Percentiles rank a stretch among this genome's conserved stretches.
phyloP scores from a whole-genome alignment of 2,888 invertebrate genomes.

The Steromphala cineraria region DNA sequence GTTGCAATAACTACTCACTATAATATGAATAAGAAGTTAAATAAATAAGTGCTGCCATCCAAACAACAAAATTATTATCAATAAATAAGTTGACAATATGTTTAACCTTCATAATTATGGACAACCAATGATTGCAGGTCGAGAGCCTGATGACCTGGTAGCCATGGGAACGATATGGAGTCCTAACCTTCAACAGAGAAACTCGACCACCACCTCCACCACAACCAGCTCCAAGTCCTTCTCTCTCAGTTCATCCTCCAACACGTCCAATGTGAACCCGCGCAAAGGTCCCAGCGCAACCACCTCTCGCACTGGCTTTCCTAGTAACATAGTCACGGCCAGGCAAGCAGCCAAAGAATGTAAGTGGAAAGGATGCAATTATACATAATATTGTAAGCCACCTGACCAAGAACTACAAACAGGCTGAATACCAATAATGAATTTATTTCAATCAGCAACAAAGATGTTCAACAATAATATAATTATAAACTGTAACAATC shows the following conservation, averaged over 20 bases:
- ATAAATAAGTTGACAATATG: no score
- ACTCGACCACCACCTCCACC: background rate
- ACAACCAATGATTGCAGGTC: conserved; percentile 41
- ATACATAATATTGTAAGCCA: background rate
- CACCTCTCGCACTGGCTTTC: conserved; percentile 1
- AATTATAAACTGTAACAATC: no score
- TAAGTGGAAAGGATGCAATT: background rate
- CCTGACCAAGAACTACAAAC: no score
- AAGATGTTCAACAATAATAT: no score
- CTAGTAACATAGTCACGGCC: background rate
- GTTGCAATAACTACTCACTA: no score
- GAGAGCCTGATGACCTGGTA: conserved; percentile 63
- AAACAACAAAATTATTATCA: no score
- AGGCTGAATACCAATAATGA: no score
- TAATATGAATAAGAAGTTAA: no score
- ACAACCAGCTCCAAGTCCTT: conserved; percentile 19
- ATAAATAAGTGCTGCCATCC: no score
- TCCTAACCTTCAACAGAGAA: conserved; percentile 41
- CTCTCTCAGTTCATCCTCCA: background rate
- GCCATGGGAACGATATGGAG: conserved; percentile 70
- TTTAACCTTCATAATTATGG: no score
- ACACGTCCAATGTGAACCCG: background rate
- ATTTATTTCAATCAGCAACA: no score
- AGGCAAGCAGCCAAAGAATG: conserved; percentile 11
- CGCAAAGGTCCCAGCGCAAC: conserved; percentile 16